Base-by-base conservation (phyloP, 2,888 invertebrate species). In the Oxytorus armatus region DNA sequence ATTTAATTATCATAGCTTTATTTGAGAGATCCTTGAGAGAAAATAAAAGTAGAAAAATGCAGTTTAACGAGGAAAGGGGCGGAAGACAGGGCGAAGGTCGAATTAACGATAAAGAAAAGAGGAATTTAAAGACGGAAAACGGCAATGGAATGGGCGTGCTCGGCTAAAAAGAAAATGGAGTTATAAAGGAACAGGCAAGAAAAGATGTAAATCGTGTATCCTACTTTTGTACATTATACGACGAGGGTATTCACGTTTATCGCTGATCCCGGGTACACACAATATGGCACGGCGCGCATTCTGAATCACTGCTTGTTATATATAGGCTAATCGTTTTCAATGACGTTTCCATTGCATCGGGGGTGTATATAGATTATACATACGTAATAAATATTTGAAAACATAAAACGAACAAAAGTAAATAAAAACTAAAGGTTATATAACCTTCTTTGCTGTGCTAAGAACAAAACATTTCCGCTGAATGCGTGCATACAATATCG, bases 321-420 rank as follows among this genome's bases (percentile, higher is more conserved):
- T 84, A 81, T 88, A 89, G 87, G 86, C 84, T 89, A 88, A 86
- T 83, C 84, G 86, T 88, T 86, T 86, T 83, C 85, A 86, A 88
- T 86, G 88, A 88, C 87, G 87, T 90, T 90, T 87, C 85, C 87
- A 86, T 69, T 85, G 86, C 85, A 87, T 88, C 88, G 89, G 88
- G 88, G 88, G 88, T 89, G 90, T 90, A 89, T 70, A 88, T 89
- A 89, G 85, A 82, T 73, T 77, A 77, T 78, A 77, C 69, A 81
- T 77, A 80, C 68, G 61, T 68, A 77, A 69, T 47, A 36, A 77
- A 68, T 74, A 70, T 65, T 77, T 70, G 69, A 69, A 68, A 55
- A 49, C 11, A 39, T 10, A 23, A 49, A 70, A 57, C 29, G 29
- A 55, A 33, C 3, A 42, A 59, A 68, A 25, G 76, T 33, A 11